These are phyloP conservation scores for Xyrichtys novacula DNA, from an alignment of 2,797 vertebrate genomes.

Conservation along the genomic window DNA sequence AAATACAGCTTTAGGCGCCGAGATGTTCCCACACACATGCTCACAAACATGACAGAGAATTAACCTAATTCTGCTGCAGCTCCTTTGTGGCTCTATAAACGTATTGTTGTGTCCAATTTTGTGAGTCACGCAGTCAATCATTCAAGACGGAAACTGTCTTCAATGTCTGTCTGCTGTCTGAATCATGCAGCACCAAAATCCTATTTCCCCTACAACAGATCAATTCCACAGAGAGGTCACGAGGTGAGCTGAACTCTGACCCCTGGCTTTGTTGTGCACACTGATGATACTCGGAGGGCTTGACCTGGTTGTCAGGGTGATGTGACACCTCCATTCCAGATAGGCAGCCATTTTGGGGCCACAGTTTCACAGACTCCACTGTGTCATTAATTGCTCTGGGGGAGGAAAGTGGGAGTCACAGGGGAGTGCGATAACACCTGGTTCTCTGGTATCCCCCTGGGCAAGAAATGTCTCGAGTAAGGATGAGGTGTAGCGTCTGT, in stretches of 20 bases:
- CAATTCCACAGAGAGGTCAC: slow-evolving; percentile 75
- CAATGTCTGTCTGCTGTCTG: slow-evolving; percentile 42
- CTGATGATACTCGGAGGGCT: slow-evolving; percentile 77
- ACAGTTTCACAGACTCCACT: slow-evolving; percentile 67
- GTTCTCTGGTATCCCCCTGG: slow-evolving; percentile 56
- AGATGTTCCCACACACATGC: slow-evolving; percentile 18
- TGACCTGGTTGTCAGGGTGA: slow-evolving; percentile 83
- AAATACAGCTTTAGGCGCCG: slow-evolving; percentile 38
- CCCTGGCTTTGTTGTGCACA: slow-evolving; percentile 73
- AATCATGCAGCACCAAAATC: slow-evolving; percentile 63
- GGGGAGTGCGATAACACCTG: slow-evolving; percentile 67
- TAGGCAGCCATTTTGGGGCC: slow-evolving; percentile 73
- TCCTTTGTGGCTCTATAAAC: slow-evolving; percentile 29
- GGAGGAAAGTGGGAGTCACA: slow-evolving; percentile 61
- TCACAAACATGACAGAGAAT: slow-evolving; percentile 42
- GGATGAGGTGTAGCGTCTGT: slow-evolving; percentile 43
- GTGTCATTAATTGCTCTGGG: slow-evolving; percentile 80
- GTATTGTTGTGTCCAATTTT: slow-evolving; percentile 39
- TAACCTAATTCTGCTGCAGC: slow-evolving; percentile 34
- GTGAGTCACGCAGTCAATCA: slow-evolving; percentile 55
- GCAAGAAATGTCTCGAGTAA: slow-evolving; percentile 50
- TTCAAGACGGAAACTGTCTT: slow-evolving; percentile 47
- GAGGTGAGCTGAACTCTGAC: slow-evolving; percentile 68
- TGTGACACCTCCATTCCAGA: slow-evolving; percentile 72
- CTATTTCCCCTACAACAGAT: slow-evolving; percentile 76